Conservation (phyloP, 2,888 invertebrate species). For the Epiblema foenella region DNA sequence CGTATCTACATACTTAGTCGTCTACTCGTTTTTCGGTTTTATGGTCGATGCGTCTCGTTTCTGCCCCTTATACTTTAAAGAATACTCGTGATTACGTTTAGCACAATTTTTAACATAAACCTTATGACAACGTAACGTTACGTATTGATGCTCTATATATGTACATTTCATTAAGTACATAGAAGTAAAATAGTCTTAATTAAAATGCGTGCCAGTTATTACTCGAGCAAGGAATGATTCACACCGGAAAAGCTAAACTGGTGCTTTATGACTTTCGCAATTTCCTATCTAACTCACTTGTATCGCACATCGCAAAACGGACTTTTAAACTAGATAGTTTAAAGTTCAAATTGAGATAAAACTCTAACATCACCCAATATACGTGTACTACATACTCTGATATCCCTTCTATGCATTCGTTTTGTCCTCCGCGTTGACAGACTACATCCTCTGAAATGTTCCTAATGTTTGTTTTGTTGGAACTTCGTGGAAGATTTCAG, state of each 20-base stretch:
- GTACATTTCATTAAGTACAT: neutral
- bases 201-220: slow-evolving; percentile 17
- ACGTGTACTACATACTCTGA: neutral
- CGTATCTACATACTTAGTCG: too few relatives aligned
- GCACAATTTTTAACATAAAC: neutral
- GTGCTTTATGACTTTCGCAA: slow-evolving; percentile 27
- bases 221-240: slow-evolving; percentile 32
- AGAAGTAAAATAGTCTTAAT: slow-evolving; percentile 21
- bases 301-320: neutral
- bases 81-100: neutral
- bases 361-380: neutral
- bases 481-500: slow-evolving; percentile 35
- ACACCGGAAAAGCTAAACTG: slow-evolving; percentile 43
- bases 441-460: slow-evolving; percentile 27
- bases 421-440: slow-evolving; percentile 34
- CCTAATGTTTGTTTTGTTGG: slow-evolving; percentile 24
- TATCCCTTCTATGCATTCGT: slow-evolving; percentile 15
- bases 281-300: slow-evolving; percentile 1
- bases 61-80: too few relatives aligned
- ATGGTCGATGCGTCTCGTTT: too few relatives aligned
- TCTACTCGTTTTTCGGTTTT: too few relatives aligned
- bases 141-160: neutral
- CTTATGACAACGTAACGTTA: too few relatives aligned
- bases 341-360: neutral
- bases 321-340: neutral